Conservation (phyloP, 2,113 vertebrate species). For the Trogon melanurus region DNA sequence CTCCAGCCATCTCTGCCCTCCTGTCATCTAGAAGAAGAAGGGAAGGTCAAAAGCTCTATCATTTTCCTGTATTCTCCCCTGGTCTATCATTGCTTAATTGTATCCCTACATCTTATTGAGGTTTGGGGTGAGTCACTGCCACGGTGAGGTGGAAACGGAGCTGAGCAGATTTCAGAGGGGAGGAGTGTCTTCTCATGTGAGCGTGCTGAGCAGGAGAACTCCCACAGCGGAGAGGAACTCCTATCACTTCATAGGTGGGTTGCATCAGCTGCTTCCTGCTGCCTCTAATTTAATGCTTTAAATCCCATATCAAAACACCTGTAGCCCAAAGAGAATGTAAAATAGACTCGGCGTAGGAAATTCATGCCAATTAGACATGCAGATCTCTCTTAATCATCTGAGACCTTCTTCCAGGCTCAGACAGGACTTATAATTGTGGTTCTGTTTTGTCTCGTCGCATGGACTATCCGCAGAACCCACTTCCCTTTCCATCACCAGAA, state of each 20-base stretch:
- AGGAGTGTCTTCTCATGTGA: neutral
- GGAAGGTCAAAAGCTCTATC: slow-evolving; percentile 42
- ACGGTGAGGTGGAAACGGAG: neutral
- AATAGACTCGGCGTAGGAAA: neutral
- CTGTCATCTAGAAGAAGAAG: neutral
- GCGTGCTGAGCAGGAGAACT: neutral
- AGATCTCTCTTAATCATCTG: neutral
- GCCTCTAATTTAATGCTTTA: slow-evolving; percentile 37
- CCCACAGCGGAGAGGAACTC: neutral
- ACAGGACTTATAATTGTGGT: neutral
- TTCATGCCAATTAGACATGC: slow-evolving; percentile 17
- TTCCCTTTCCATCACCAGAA: neutral
- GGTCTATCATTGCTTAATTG: slow-evolving; percentile 55
- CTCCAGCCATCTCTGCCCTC: neutral
- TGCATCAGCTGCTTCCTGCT: slow-evolving; percentile 36
- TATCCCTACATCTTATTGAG: slow-evolving; percentile 39
- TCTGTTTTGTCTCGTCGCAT: neutral
- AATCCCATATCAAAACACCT: slow-evolving; percentile 39
- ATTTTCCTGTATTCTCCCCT: neutral
- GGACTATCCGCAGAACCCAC: neutral
- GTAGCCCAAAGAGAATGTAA: slow-evolving; percentile 7
- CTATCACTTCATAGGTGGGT: neutral
- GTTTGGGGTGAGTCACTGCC: slow-evolving; percentile 23
- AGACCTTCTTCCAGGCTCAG: neutral
- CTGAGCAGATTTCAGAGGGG: neutral